Evolutionary conservation across 2,113 vertebrate species (phyloP).

Genomic region (Chaetodon trifascialis): DNA sequence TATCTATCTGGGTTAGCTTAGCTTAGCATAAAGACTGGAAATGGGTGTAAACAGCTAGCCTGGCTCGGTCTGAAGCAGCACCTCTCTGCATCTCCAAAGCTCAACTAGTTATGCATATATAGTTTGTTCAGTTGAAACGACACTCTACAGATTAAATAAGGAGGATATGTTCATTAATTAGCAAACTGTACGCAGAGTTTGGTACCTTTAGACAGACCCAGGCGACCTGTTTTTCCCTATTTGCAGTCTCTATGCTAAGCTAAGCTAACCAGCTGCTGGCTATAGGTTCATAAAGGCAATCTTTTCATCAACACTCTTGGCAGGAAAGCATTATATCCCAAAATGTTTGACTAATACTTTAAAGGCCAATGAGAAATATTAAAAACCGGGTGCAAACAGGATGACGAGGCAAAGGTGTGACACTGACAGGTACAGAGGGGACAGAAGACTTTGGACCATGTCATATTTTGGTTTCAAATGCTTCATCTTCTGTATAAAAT

Average conservation of each 20-base stretch:
- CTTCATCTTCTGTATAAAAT: not conserved
- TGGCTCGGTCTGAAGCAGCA: not conserved
- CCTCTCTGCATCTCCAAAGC: no score
- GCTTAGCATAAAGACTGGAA: not conserved
- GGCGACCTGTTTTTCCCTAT: no score
- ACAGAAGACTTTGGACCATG: no score
- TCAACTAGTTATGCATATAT: no score
- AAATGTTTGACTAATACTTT: not conserved
- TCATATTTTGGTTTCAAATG: slow-evolving; percentile 9
- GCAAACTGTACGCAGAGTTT: not conserved
- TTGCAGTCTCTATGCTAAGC: no score
- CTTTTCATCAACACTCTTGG: not conserved
- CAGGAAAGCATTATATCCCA: not conserved
- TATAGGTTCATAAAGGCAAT: not conserved
- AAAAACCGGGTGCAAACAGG: not conserved
- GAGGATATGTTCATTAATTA: no score
- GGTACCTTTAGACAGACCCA: not conserved
- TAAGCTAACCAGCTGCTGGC: no score
- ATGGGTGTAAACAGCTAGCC: not conserved
- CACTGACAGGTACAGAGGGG: not conserved
- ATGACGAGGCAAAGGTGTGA: not conserved
- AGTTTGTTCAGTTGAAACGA: not conserved
- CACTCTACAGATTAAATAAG: no score
- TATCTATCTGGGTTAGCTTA: not conserved
- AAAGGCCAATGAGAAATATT: not conserved